phyloP scores from a whole-genome alignment of 2,113 vertebrate genomes.

The Phyllopteryx taeniolatus region DNA sequence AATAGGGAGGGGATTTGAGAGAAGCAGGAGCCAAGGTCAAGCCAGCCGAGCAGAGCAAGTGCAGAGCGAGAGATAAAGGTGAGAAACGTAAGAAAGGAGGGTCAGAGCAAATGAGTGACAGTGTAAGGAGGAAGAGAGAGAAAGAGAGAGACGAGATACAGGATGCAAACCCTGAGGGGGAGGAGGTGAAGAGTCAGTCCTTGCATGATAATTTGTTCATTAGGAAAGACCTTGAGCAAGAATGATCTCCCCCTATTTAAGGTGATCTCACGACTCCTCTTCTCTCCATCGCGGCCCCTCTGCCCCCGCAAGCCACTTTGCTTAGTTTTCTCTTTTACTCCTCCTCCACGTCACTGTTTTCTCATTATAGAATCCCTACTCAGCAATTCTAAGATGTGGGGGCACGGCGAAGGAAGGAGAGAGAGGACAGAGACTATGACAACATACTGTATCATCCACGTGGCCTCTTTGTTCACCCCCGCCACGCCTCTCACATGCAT shows the following conservation, averaged over 20 bases:
- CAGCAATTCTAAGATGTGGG: slow-evolving; percentile 56
- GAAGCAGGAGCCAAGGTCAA: slow-evolving; percentile 69
- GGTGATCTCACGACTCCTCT: slow-evolving; percentile 56
- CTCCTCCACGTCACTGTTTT: slow-evolving; percentile 52
- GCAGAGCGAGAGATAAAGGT: slow-evolving; percentile 33
- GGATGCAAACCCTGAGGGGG: neutral
- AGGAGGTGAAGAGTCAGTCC: slow-evolving; percentile 31
- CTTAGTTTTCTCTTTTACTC: slow-evolving; percentile 63
- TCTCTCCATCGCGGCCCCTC: slow-evolving; percentile 18
- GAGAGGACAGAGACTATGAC: slow-evolving; percentile 29
- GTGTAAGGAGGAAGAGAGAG: neutral
- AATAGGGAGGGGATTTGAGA: slow-evolving; percentile 51
- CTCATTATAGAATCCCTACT: slow-evolving; percentile 69
- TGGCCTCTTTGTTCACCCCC: slow-evolving; percentile 39
- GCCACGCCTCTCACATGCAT: slow-evolving; percentile 26
- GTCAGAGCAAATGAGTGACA: neutral
- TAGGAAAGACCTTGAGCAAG: slow-evolving; percentile 68
- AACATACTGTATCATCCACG: slow-evolving; percentile 25
- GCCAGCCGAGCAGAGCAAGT: slow-evolving; percentile 47
- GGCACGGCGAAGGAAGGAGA: slow-evolving; percentile 17
- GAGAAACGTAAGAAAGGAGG: slow-evolving; percentile 12
- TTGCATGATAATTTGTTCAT: slow-evolving; percentile 70
- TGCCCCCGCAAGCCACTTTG: slow-evolving; percentile 28
- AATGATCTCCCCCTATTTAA: slow-evolving; percentile 43
- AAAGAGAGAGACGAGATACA: slow-evolving; percentile 1